Percentiles rank a stretch among this genome's conserved stretches.
These are phyloP conservation scores for Paramisgurnus dabryanus DNA, from an alignment of 2,113 vertebrate species.

Conservation along the genomic window DNA sequence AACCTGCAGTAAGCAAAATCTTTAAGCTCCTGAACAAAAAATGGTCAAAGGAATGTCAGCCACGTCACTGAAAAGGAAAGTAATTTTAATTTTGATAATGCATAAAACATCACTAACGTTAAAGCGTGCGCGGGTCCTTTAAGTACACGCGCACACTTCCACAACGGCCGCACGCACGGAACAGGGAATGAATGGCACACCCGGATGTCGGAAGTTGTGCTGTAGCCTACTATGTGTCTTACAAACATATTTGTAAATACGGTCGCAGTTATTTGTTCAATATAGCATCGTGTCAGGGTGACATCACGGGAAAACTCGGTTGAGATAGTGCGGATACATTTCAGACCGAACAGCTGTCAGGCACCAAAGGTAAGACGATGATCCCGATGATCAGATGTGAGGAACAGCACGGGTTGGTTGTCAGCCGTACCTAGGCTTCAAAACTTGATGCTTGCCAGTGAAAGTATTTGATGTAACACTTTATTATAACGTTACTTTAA, in stretches of 20 bases:
- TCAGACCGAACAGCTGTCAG: background rate
- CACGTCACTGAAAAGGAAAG: background rate
- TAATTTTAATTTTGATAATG: background rate
- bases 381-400: conserved; percentile 1
- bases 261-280: background rate
- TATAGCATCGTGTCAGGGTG: background rate
- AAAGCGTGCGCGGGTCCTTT: conserved; percentile 24
- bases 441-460: background rate
- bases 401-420: conserved; percentile 7
- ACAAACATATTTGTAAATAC: background rate
- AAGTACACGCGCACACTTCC: conserved; percentile 1
- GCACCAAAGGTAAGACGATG: conserved; percentile 31
- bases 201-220: conserved; percentile 47
- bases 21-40: too few relatives aligned
- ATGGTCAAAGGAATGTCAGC: background rate
- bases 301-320: background rate
- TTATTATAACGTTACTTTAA: too few relatives aligned
- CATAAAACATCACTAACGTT: background rate
- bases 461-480: background rate
- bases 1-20: background rate
- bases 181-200: conserved; percentile 21
- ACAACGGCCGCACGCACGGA: background rate
- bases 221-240: background rate
- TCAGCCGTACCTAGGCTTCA: background rate
- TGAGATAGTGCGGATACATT: conserved; percentile 27